Evolutionary conservation across 2,888 invertebrate species (phyloP).

Genomic region (Aphrophora alni): DNA sequence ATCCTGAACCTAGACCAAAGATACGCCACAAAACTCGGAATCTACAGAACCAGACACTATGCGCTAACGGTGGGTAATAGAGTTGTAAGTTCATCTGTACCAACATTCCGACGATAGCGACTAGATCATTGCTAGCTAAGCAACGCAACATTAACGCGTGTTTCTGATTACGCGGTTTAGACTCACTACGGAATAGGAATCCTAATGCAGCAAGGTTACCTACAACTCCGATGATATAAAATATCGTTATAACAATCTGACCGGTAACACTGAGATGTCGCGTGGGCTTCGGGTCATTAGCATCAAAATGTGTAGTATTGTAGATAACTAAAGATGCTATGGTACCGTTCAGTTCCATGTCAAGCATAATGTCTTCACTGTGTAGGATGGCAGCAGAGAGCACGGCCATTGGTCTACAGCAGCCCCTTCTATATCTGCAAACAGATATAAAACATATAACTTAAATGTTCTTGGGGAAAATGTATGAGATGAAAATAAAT

Average conservation of each 20-base stretch:
- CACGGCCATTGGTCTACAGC: neutral
- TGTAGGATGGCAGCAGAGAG: neutral
- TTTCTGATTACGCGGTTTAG: slow-evolving; percentile 75
- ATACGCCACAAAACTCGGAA: slow-evolving; percentile 76
- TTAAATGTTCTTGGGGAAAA: too few species aligned
- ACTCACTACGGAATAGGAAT: slow-evolving; percentile 73
- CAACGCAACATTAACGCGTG: slow-evolving; percentile 81
- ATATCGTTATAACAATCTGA: slow-evolving; percentile 54
- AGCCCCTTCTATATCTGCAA: neutral
- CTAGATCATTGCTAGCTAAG: slow-evolving; percentile 78
- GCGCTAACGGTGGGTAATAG: slow-evolving; percentile 56
- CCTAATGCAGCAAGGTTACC: slow-evolving; percentile 80
- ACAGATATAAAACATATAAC: too few species aligned
- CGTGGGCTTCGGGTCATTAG: neutral
- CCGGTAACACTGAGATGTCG: slow-evolving; percentile 42
- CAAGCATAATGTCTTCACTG: neutral
- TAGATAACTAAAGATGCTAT: neutral
- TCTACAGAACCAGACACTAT: slow-evolving; percentile 64
- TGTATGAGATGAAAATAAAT: too few species aligned
- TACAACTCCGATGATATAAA: slow-evolving; percentile 64
- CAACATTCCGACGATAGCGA: slow-evolving; percentile 81
- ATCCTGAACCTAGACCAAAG: slow-evolving; percentile 86
- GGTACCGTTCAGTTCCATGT: neutral
- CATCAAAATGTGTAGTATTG: neutral
- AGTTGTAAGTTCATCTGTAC: slow-evolving; percentile 67